phyloP scores from a whole-genome alignment of 1,140 invertebrate genomes.

The Tyrophagus putrescentiae region DNA sequence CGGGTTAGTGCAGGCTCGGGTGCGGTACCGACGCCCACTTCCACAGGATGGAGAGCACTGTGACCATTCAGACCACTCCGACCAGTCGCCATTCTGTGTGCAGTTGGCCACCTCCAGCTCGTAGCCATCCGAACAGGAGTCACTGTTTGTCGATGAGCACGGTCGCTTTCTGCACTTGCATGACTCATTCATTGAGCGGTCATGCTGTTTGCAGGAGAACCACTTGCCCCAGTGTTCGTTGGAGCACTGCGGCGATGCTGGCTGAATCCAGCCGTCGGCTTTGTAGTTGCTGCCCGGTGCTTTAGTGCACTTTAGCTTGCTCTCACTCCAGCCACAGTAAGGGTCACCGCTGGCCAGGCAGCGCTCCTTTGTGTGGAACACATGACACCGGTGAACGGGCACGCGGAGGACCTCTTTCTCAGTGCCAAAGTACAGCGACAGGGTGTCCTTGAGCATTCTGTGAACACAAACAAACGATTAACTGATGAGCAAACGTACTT shows the following conservation, averaged over 20 bases:
- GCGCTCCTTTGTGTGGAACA: slow-evolving; percentile 45
- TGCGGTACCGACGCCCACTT: slow-evolving; percentile 40
- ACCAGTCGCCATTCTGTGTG: slow-evolving; percentile 37
- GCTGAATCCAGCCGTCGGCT: not conserved
- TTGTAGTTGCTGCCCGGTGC: slow-evolving; percentile 45
- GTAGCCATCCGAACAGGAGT: slow-evolving; percentile 37
- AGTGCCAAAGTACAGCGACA: slow-evolving; percentile 66
- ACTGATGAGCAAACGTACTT: too few relatives aligned
- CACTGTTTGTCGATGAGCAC: slow-evolving; percentile 62
- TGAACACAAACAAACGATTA: too few relatives aligned
- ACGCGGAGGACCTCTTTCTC: slow-evolving; percentile 51
- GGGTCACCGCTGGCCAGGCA: slow-evolving; percentile 76
- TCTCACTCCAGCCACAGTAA: slow-evolving; percentile 80
- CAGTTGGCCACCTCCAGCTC: slow-evolving; percentile 39
- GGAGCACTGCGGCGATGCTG: slow-evolving; percentile 9
- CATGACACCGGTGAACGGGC: slow-evolving; percentile 55
- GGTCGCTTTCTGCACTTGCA: slow-evolving; percentile 59
- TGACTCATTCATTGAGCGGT: slow-evolving; percentile 37
- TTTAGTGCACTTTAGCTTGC: slow-evolving; percentile 49
- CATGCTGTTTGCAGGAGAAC: slow-evolving; percentile 41
- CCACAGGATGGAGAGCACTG: slow-evolving; percentile 41
- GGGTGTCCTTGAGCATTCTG: slow-evolving; percentile 60
- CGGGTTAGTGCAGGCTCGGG: slow-evolving; percentile 34
- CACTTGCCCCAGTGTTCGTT: slow-evolving; percentile 54
- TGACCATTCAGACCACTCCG: slow-evolving; percentile 36